Conservation (phyloP, 2,113 vertebrate genomes). For the Oncorhynchus keta region DNA sequence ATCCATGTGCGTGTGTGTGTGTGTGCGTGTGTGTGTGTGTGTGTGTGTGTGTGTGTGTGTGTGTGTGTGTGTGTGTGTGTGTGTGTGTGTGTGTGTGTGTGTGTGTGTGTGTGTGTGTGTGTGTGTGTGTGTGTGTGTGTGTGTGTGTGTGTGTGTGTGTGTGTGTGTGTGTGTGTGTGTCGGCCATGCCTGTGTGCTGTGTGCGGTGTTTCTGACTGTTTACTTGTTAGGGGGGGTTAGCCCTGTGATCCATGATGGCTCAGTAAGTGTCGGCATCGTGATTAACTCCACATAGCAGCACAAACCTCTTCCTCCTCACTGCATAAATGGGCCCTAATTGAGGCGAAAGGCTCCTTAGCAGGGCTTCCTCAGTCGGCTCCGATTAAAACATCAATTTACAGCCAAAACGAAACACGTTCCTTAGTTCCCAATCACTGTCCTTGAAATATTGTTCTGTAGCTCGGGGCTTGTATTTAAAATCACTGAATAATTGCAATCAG, state of each 20-base stretch:
- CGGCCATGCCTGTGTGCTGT: no score
- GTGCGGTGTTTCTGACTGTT: constrained; percentile 2
- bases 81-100: no score
- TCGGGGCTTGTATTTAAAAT: constrained; percentile 98
- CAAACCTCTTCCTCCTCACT: constrained; percentile 82
- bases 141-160: no score
- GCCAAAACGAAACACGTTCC: constrained; percentile 86
- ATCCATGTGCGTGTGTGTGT: background rate
- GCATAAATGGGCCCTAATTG: constrained; percentile 88
- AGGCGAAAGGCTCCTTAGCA: constrained; percentile 67
- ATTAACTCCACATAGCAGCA: constrained; percentile 83
- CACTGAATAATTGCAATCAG: constrained; percentile 99
- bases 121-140: no score
- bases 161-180: no score
- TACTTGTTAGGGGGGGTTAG: constrained; percentile 63
- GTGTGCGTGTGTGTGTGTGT: no score
- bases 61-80: background rate
- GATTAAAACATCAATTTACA: constrained; percentile 94
- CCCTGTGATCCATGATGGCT: constrained; percentile 79
- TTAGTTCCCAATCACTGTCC: constrained; percentile 94
- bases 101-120: background rate
- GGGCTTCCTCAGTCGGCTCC: constrained; percentile 78
- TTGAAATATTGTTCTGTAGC: constrained; percentile 99
- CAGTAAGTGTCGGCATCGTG: constrained; percentile 75
- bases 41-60: background rate